Percentiles rank a stretch among this genome's conserved stretches.
These are phyloP conservation scores for Reinhardtius hippoglossoides DNA, from an alignment of 2,113 vertebrate species.

Conservation along the genomic window DNA sequence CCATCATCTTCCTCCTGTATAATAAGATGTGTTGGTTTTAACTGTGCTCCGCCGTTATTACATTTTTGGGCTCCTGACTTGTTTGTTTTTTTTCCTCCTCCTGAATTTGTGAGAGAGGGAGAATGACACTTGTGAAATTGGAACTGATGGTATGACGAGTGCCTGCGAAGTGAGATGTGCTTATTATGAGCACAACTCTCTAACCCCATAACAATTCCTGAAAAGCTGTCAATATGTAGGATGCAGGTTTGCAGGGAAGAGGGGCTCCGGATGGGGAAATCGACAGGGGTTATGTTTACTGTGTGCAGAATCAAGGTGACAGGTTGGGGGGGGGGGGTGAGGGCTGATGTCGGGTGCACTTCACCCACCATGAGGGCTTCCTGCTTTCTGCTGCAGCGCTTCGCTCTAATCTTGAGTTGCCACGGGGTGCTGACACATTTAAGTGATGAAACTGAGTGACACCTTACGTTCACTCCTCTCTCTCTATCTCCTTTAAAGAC, in stretches of 20 bases:
- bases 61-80: conserved; percentile 32
- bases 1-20: conserved; percentile 1
- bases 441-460: conserved; percentile 60
- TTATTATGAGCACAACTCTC: conserved; percentile 62
- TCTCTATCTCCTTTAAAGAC: conserved; percentile 40
- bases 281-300: conserved; percentile 38
- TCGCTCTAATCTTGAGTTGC: conserved; percentile 59
- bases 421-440: conserved; percentile 62
- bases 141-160: conserved; percentile 60
- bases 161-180: conserved; percentile 53
- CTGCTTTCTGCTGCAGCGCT: conserved; percentile 42
- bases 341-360: neutral
- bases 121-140: conserved; percentile 72
- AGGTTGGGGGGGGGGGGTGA: conserved; percentile 28
- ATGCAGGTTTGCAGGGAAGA: conserved; percentile 11
- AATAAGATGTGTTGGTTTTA: conserved; percentile 15
- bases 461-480: conserved; percentile 32
- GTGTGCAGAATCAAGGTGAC: conserved; percentile 49
- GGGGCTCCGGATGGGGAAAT: conserved; percentile 24
- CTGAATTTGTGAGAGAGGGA: conserved; percentile 39
- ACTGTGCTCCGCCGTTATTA: conserved; percentile 34
- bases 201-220: conserved; percentile 28
- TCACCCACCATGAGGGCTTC: conserved; percentile 25
- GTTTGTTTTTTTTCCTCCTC: conserved; percentile 17
- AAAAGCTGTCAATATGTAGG: conserved; percentile 53